Evolutionary conservation across 2,113 vertebrate genomes (phyloP), one percentile per base, ranked within the genome.

Genomic region (Otocyon megalotis): DNA sequence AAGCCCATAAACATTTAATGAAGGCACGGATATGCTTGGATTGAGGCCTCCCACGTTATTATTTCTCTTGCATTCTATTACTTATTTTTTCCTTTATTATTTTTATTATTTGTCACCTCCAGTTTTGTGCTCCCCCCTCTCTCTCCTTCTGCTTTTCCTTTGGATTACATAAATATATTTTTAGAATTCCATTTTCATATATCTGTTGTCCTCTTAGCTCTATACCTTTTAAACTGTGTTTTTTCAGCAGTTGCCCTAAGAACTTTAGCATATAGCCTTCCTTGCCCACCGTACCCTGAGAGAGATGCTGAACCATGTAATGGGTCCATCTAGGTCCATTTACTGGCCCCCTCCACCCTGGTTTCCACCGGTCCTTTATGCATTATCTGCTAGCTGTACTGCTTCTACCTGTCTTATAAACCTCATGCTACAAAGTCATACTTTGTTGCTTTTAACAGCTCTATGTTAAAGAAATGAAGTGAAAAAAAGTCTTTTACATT

Each of bases 331-430:
- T 0, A 20, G 71, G 26, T 28, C 20, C 3, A 10, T 14, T 48
- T 58, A 8, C 24, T 0, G 1, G 1, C 10, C 12, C 12, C 5
- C 20, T 2, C 1, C 24, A 28, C 24, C 10, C 6, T 5, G 1
- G 0, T 20, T 30, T 16, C 15, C 8, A 16, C 13, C 10, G 16
- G 14, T 8, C n/a, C 19, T 26, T 32, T 6, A 28, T 0, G 26
- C 8, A n/a, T 0, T 20, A 17, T 4, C 54, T 60, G 19, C 7
- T 30, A 2, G 24, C 8, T 11, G 15, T 3, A 1, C 20, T 20
- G 58, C 15, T 12, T 11, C 35, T 5, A 24, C 8, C 20, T 43
- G 11, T 30, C 11, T n/a, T 10, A 65, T 15, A 54, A 50, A 24
- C 3, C 1, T 1, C 13, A 80, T 2, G 13, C 14, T 54, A 8